Conservation (phyloP, 2,113 vertebrate genomes). For the Marmota monax region DNA sequence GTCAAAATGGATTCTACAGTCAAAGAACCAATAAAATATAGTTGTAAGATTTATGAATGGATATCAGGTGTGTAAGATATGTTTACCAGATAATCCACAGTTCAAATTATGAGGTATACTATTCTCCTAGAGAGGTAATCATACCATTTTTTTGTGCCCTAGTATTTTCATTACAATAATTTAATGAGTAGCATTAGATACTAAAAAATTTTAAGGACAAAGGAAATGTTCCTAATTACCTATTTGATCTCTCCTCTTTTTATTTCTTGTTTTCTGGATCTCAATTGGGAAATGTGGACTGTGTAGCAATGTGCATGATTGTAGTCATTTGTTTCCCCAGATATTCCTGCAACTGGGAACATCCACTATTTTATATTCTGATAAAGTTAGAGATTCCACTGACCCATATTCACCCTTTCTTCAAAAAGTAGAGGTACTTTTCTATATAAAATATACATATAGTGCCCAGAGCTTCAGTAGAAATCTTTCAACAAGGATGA, state of each 20-base stretch:
- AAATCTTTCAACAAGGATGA: neutral
- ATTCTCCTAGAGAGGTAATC: neutral
- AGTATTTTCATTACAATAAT: neutral
- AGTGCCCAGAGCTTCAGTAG: neutral
- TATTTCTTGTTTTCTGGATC: neutral
- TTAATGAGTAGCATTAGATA: neutral
- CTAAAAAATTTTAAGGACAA: neutral
- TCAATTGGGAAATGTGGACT: rapidly evolving
- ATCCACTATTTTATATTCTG: neutral
- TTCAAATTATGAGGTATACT: neutral
- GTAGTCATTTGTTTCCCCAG: neutral
- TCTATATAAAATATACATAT: neutral
- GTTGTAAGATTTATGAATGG: neutral
- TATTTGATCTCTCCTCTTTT: neutral
- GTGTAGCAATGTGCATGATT: neutral
- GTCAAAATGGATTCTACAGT: no score
- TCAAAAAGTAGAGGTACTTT: neutral
- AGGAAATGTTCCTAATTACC: neutral
- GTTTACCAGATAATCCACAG: neutral
- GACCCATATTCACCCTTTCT: neutral
- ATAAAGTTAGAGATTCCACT: neutral
- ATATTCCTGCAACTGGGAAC: neutral
- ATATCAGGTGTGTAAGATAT: neutral
- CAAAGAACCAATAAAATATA: neutral
- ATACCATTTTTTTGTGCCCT: neutral